Percentiles rank a stretch among this genome's conserved stretches.
Evolutionary conservation across 1,140 invertebrate genomes (phyloP).

Genomic region (Teleopsis dalmanni): DNA sequence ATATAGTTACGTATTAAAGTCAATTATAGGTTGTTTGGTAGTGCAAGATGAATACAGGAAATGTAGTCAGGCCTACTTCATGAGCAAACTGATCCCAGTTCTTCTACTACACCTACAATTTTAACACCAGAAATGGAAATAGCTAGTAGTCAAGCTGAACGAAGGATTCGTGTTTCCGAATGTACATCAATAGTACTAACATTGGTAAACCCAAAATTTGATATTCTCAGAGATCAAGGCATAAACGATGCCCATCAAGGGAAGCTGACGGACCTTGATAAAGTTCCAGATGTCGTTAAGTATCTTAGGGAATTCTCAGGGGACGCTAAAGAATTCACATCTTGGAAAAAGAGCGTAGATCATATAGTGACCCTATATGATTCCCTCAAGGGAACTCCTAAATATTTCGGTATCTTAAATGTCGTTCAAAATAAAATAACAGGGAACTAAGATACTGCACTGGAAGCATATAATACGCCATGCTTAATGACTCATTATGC

Average conservation of each 20-base stretch:
- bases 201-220: neutral
- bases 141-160: too few relatives aligned
- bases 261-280: neutral
- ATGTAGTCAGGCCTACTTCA: too few relatives aligned
- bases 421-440: neutral
- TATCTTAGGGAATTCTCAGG: conserved; percentile 2
- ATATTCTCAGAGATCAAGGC: neutral
- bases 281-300: conserved; percentile 1
- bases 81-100: too few relatives aligned
- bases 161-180: too few relatives aligned
- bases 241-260: neutral
- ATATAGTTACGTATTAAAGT: too few relatives aligned
- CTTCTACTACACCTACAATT: too few relatives aligned
- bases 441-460: neutral
- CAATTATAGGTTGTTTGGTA: too few relatives aligned
- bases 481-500: too few relatives aligned
- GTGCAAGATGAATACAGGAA: too few relatives aligned
- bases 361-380: conserved; percentile 1
- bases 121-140: too few relatives aligned
- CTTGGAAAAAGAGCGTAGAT: conserved; percentile 3
- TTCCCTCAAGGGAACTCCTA: neutral
- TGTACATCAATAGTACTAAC: neutral
- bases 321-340: neutral
- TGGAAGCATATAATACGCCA: neutral
- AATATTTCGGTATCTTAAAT: conserved; percentile 1